A percentile compares a stretch with the other conserved stretches of the same genome.
Evolutionary conservation across 1,140 invertebrate genomes (phyloP).

Genomic region (Pygmarrhopalites habei): DNA sequence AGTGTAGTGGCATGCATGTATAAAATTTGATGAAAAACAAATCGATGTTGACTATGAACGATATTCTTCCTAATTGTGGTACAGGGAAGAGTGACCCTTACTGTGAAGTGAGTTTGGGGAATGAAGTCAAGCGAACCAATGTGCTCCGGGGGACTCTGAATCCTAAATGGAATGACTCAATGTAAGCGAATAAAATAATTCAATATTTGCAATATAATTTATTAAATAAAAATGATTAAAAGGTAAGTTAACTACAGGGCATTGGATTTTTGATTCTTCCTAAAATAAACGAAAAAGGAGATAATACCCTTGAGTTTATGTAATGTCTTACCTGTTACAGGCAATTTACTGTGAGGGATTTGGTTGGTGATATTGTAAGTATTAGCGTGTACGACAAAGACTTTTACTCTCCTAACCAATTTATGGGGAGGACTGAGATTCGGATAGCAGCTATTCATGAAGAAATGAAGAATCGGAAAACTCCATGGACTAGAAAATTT

Average conservation of each 20-base stretch:
- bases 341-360: constrained; percentile 17
- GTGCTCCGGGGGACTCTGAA: constrained; percentile 54
- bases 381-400: constrained; percentile 72
- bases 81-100: constrained; percentile 59
- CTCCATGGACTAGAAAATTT: constrained; percentile 62
- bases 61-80: too few species aligned
- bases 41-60: too few species aligned
- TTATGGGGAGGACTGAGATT: constrained; percentile 67
- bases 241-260: too few species aligned
- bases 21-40: too few species aligned
- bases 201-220: constrained; percentile 59
- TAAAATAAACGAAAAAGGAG: neutral
- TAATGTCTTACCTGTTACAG: too few species aligned
- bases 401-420: constrained; percentile 70
- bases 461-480: constrained; percentile 54
- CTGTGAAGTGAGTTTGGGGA: constrained; percentile 71
- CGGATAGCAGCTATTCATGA: constrained; percentile 59
- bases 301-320: neutral
- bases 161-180: constrained; percentile 71
- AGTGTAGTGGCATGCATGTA: too few species aligned
- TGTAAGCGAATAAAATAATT: too few species aligned
- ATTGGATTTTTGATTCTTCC: too few species aligned
- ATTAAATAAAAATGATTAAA: neutral
- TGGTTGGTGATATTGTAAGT: constrained; percentile 62
- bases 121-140: constrained; percentile 64